phyloP scores from a whole-genome alignment of 2,888 invertebrate genomes.

The Chelonus formosanus region DNA sequence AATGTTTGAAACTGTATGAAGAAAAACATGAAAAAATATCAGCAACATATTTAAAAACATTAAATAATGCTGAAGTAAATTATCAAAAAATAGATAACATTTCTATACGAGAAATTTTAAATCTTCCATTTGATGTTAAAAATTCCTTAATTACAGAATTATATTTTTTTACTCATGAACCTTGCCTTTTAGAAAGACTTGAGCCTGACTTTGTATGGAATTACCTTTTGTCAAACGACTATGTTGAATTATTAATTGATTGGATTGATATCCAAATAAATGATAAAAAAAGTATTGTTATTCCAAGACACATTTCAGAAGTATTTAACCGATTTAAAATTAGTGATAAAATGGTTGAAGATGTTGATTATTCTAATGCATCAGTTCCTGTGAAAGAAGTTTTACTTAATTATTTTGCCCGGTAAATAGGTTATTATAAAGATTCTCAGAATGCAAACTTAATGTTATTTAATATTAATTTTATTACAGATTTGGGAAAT shows the following conservation, averaged over 20 bases:
- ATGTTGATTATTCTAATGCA: conserved; percentile 66
- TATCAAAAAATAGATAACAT: conserved; percentile 55
- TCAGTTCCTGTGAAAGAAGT: conserved; percentile 68
- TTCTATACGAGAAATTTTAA: conserved; percentile 57
- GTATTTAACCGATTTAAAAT: conserved; percentile 70
- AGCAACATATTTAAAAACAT: no score
- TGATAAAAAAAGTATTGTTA: conserved; percentile 10
- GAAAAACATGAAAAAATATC: conserved; percentile 39
- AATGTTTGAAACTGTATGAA: conserved; percentile 54
- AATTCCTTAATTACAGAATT: conserved; percentile 54
- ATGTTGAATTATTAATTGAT: conserved; percentile 69
- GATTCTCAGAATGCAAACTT: no score
- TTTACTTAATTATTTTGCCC: conserved; percentile 69
- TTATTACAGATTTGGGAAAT: conserved; percentile 70
- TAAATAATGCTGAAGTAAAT: conserved; percentile 39
- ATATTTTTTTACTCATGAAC: conserved; percentile 60
- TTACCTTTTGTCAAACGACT: conserved; percentile 70
- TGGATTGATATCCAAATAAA: conserved; percentile 71
- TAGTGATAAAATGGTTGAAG: conserved; percentile 70
- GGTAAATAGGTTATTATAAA: conserved; percentile 40
- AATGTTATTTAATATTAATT: no score
- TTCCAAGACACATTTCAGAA: conserved; percentile 59
- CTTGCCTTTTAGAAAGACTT: conserved; percentile 55
- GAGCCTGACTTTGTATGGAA: conserved; percentile 68
- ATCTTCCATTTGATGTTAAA: conserved; percentile 50